Percentiles rank a stretch among this genome's conserved stretches.
Evolutionary conservation across 1,140 invertebrate species (phyloP).

Genomic region (Drosophila funebris): DNA sequence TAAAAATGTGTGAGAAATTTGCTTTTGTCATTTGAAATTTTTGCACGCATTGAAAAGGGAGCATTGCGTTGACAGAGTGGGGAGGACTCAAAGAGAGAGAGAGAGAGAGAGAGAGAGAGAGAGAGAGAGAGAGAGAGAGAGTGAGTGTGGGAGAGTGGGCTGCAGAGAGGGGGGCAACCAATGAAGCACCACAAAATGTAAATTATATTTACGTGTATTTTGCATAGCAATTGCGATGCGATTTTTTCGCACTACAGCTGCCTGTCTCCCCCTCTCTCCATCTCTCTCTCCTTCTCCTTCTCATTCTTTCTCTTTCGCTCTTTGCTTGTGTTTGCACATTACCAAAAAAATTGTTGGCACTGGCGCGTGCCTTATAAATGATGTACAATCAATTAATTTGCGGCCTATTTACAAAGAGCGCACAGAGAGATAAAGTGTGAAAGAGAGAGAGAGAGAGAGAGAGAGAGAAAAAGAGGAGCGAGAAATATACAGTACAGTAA

Average conservation of each 20-base stretch:
- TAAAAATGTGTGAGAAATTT: constrained; percentile 75
- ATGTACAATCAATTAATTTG: constrained; percentile 80
- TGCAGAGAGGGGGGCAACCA: constrained; percentile 34
- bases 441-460: background rate
- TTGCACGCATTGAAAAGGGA: constrained; percentile 17
- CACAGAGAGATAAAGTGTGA: constrained; percentile 14
- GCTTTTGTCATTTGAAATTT: constrained; percentile 64
- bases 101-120: background rate
- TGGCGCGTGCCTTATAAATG: constrained; percentile 72
- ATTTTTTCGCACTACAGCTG: background rate
- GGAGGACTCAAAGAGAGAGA: no score
- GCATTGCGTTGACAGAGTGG: background rate
- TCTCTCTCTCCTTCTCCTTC: background rate
- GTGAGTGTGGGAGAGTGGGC: background rate
- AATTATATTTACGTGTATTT: constrained; percentile 78
- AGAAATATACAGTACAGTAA: background rate
- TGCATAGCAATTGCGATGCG: constrained; percentile 69
- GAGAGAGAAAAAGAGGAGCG: background rate
- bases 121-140: background rate
- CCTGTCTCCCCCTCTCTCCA: background rate
- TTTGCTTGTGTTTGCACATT: constrained; percentile 55
- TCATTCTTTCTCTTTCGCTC: background rate
- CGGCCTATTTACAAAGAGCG: constrained; percentile 67
- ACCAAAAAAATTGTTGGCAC: constrained; percentile 27
- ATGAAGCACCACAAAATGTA: constrained; percentile 62